Conservation (phyloP, 2,797 vertebrate species). For the Agapornis canus region DNA sequence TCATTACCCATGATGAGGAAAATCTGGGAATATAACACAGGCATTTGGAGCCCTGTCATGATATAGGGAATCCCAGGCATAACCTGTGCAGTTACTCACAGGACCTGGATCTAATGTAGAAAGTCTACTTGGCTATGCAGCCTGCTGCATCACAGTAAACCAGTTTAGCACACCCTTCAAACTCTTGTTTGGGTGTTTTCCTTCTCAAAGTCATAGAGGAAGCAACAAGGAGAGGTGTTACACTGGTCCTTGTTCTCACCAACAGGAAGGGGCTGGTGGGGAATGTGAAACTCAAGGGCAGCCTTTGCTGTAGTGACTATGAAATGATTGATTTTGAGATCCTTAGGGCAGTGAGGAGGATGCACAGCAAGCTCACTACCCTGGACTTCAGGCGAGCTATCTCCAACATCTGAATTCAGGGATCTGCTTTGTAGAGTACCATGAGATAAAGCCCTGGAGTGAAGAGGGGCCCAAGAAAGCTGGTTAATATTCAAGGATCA, state of each 20-base stretch:
- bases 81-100: fast-evolving
- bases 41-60: background rate
- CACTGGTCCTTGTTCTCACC: background rate
- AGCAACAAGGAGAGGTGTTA: background rate
- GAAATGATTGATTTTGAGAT: background rate
- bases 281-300: background rate
- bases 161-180: background rate
- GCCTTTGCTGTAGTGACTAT: background rate
- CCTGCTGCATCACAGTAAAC: background rate
- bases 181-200: background rate
- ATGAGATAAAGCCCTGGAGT: background rate
- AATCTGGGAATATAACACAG: background rate
- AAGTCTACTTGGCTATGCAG: background rate
- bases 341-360: background rate
- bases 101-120: background rate
- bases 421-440: background rate
- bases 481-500: background rate
- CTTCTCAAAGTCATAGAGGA: background rate
- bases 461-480: background rate
- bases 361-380: background rate
- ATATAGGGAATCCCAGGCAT: background rate
- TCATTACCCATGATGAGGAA: background rate
- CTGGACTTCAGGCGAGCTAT: background rate
- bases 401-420: background rate
- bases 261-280: background rate